Conservation (phyloP, 2,888 invertebrate species). For the Alloscopus bannaensis region DNA sequence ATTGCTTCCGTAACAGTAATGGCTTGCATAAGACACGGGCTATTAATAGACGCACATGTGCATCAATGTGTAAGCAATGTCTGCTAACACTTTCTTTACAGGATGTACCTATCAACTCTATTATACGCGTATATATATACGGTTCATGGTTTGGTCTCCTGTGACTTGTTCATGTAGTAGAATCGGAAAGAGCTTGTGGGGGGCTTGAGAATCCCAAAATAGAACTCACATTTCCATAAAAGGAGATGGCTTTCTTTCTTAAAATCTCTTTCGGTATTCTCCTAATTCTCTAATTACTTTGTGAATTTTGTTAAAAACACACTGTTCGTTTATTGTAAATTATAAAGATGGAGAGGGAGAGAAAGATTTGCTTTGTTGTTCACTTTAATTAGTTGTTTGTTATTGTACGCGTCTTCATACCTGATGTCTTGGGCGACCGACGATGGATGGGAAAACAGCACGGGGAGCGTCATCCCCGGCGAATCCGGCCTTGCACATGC, state of each 20-base stretch:
- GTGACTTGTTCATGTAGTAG: background rate
- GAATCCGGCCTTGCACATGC: slow-evolving; percentile 97
- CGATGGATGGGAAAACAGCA: slow-evolving; percentile 97
- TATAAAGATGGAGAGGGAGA: too few species aligned
- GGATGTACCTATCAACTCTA: slow-evolving; percentile 1
- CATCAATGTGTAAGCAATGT: slow-evolving; percentile 7
- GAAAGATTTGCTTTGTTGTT: too few species aligned
- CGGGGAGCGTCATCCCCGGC: slow-evolving; percentile 96
- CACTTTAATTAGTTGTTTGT: too few species aligned
- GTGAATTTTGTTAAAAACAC: background rate
- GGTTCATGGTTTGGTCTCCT: background rate
- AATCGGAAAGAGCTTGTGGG: slow-evolving; percentile 43
- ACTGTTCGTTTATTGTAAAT: background rate
- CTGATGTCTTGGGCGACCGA: slow-evolving; percentile 85
- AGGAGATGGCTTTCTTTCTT: slow-evolving; percentile 64
- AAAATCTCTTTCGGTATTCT: slow-evolving; percentile 30
- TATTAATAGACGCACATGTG: slow-evolving; percentile 47
- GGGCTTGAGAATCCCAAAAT: slow-evolving; percentile 68
- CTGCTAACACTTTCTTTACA: slow-evolving; percentile 20
- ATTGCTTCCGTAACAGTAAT: slow-evolving; percentile 33
- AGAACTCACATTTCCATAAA: slow-evolving; percentile 68
- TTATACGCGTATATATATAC: background rate
- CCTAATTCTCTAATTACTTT: slow-evolving; percentile 27
- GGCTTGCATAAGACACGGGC: slow-evolving; percentile 28
- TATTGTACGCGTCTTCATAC: slow-evolving; percentile 49